Base-by-base conservation (phyloP, 2,797 vertebrate genomes). In the Cyprinella venusta region DNA sequence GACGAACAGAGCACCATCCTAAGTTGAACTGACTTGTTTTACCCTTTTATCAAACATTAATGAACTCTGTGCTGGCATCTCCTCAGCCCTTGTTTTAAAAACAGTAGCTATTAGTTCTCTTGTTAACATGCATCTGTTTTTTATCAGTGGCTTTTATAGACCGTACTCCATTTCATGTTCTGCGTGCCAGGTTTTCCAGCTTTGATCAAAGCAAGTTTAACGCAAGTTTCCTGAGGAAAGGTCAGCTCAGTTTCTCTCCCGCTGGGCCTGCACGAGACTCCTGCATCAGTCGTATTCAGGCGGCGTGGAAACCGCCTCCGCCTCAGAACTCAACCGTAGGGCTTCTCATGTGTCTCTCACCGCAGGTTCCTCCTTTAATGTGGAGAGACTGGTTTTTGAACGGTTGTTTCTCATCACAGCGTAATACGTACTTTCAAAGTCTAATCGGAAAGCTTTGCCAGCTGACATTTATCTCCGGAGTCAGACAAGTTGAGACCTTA, bases 91-190 rank as follows among this genome's bases (percentile, higher is more conserved):
- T 54, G 42, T 61, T 78, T 50, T 70, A 59, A 78, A 65, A 82
- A 69, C 84, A 50, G 83, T 71, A 85, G 81, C 81, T 83, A 79
- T 76, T 79, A 67, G 61, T 38, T 68, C 42, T 54, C 86, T 84
- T 70, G 80, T 85, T 87, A 86, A 81, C 52, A 36, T 68, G 64
- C 68, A 80, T 68, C 81, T 80, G 84, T 26, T 42, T 84, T 86
- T 64, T 75, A 79, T 80, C 63, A 65, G 26, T 61, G 13, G 15
- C 54, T 79, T 86, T 86, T 80, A 79, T 45, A 38, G 83, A 24
- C 80, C 40, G 6, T 65, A 33, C 67, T 67, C 36, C 33, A 75
- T 56, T 48, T 59, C 30, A 40, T 74, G 70, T 61, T 77, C 24
- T 69, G 5, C 33, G 3, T 16, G 42, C 75, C 71, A 50, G 59